phyloP scores from a whole-genome alignment of 2,888 invertebrate genomes.

The Xestia ashworthii region DNA sequence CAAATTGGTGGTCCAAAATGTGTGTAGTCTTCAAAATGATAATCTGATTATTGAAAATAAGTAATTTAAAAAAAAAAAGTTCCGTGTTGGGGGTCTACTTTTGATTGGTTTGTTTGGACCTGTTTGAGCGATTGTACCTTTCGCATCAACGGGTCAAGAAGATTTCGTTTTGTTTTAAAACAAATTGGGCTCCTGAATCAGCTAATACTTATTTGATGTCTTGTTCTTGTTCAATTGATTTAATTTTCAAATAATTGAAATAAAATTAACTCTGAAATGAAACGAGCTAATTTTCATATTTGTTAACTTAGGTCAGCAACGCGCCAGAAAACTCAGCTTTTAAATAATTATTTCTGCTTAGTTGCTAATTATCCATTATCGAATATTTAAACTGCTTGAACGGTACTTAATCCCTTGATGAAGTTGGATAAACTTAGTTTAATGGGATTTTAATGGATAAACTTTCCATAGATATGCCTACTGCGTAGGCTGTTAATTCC shows the following conservation, averaged over 20 bases:
- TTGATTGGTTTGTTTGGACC: background rate
- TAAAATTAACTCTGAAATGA: background rate
- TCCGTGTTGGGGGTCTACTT: background rate
- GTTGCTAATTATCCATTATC: constrained; percentile 67
- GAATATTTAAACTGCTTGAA: constrained; percentile 68
- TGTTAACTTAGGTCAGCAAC: constrained; percentile 3
- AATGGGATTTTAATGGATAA: constrained; percentile 74
- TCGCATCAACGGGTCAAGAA: background rate
- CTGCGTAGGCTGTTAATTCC: constrained; percentile 49
- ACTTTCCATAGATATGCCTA: constrained; percentile 69
- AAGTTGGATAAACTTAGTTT: constrained; percentile 70
- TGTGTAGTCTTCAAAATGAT: background rate
- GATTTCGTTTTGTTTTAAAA: background rate
- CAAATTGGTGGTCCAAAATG: background rate
- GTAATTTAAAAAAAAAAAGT: too few relatives aligned
- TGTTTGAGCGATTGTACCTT: background rate
- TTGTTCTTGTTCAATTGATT: background rate
- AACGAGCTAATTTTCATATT: background rate
- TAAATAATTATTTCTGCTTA: constrained; percentile 61
- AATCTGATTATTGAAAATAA: background rate
- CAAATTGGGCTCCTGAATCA: background rate
- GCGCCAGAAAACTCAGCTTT: background rate
- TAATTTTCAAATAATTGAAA: background rate
- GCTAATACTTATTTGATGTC: background rate
- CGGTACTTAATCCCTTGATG: constrained; percentile 68